Base-by-base conservation (phyloP, 2,888 invertebrate species). In the Parascotia fuliginaria region DNA sequence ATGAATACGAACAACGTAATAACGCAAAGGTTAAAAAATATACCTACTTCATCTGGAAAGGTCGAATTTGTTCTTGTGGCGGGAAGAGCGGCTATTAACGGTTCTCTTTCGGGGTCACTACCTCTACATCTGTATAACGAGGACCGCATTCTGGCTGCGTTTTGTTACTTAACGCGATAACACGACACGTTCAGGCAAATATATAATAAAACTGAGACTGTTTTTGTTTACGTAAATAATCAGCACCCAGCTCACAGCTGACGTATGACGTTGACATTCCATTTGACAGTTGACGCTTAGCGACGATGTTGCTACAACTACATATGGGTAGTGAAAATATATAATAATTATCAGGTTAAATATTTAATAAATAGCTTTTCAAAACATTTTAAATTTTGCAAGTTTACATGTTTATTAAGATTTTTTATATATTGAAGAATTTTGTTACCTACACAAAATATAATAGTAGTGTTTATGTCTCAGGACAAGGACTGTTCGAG, bases 31-130 rank as follows among this genome's bases (percentile, higher is more conserved):
- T n/a, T 19, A 19, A 19, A 19, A 2, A 2, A 19, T 19, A 19
- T 3, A 19, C 2, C 34, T 78, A 87, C 89, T 87, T 81, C 87
- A 82, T 81, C 57, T 54, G 74, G 63, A 48, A 62, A 43, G 40
- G 51, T 60, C 7, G 7, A 16, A 53, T 66, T 77, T 3, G 77
- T 49, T 11, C 75, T 77, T 11, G 67, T 52, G 11, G 67, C 75
- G 9, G 83, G 79, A 54, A 81, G 71, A 9, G 85, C 79, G 13
- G 83, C 67, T 42, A 90, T 53, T 38, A 90, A 75, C 0, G 89
- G 89, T 60, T 88, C 85, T 5, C 75, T 77, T 56, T 89, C 89
- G 1, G 76, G 55, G 42, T 79, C 73, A 48, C 73, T 79, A 34
- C 71, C 72, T 43, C 75, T 61, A 42, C 77, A 75, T 55, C 87